Evolutionary conservation across 2,797 vertebrate species (phyloP).

Genomic region (Dermochelys coriacea): DNA sequence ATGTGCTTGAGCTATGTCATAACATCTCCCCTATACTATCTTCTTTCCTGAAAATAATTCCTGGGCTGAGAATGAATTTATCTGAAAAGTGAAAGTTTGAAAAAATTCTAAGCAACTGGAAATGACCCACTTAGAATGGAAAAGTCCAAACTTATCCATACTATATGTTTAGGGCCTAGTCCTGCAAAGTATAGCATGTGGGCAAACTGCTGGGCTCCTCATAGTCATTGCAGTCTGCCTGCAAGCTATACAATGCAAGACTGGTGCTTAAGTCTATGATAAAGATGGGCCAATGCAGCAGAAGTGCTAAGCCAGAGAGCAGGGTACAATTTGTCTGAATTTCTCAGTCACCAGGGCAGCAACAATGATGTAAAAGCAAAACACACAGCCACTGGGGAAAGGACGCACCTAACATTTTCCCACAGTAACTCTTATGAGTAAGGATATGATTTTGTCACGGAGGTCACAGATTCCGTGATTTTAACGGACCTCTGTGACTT

Average conservation of each 20-base stretch:
- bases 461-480: too few species aligned
- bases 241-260: not conserved
- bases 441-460: too few species aligned
- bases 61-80: not conserved
- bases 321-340: not conserved
- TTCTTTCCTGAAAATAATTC: not conserved
- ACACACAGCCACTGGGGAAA: fast-evolving
- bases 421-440: not conserved
- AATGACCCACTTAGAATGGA: not conserved
- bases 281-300: not conserved
- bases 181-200: not conserved
- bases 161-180: not conserved
- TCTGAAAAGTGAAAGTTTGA: not conserved
- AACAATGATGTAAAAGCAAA: not conserved
- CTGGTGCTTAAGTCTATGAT: not conserved
- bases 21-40: not conserved
- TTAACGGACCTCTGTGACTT: too few species aligned
- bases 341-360: not conserved
- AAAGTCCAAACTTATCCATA: not conserved
- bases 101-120: not conserved
- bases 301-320: not conserved
- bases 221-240: not conserved
- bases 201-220: not conserved
- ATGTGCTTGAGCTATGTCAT: not conserved
- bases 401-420: not conserved